A percentile compares a stretch with the other conserved stretches of the same genome.
Conservation (phyloP, 2,797 vertebrate species). For the Margarornis squamiger region DNA sequence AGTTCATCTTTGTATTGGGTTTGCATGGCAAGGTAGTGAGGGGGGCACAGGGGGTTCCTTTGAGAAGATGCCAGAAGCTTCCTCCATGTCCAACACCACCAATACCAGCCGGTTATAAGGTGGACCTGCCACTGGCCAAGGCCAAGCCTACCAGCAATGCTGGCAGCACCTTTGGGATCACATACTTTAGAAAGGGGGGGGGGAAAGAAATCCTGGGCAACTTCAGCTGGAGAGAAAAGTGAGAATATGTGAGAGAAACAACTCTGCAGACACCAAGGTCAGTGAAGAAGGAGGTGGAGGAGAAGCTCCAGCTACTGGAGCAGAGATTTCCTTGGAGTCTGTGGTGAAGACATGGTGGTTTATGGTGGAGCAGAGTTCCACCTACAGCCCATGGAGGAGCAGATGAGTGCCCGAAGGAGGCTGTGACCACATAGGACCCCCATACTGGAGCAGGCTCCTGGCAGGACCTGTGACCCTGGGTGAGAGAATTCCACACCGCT, state of each 20-base stretch:
- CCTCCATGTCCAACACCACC: fast-evolving
- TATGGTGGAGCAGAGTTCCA: not conserved
- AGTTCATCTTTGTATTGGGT: not conserved
- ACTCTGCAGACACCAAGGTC: not conserved
- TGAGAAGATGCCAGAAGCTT: not conserved
- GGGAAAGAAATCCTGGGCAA: not conserved
- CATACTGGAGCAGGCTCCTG: not conserved
- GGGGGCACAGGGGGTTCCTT: fast-evolving
- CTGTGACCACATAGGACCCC: not conserved
- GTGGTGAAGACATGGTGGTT: not conserved
- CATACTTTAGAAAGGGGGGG: not conserved
- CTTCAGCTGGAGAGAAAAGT: not conserved
- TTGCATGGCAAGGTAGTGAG: not conserved
- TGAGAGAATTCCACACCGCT: fast-evolving
- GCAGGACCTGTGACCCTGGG: not conserved
- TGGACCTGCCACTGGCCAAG: not conserved
- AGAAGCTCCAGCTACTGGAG: not conserved
- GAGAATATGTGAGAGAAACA: not conserved
- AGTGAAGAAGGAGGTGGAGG: not conserved
- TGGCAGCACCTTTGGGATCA: not conserved
- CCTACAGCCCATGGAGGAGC: not conserved
- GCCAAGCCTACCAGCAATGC: not conserved
- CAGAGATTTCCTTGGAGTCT: not conserved
- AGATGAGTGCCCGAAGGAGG: not conserved
- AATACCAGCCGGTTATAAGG: not conserved